Base-by-base conservation (phyloP, 1,140 invertebrate genomes). In the Anadara kagoshimensis region DNA sequence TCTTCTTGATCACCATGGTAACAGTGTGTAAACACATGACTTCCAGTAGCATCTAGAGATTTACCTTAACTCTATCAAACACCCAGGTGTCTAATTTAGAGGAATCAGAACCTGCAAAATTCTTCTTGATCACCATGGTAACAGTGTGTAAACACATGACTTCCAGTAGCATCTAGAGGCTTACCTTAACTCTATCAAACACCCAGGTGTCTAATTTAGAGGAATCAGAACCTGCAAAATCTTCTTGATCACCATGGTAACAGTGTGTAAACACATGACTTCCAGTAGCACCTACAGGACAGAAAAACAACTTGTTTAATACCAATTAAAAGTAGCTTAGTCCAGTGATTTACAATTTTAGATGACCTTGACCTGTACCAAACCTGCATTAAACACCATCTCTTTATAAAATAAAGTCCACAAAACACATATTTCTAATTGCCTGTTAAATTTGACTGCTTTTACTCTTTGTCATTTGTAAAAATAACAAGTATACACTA, bases 191-290 rank as follows among this genome's bases (percentile, higher is more conserved):
- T 82, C 93, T 90, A 67, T 95, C 89, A 89, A 98, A 97, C 1
- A 99, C 97, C 97, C 97, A 99, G 51, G 90, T 90, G 90, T 99
- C 97, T 69, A 98, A 89, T 44, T 91, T 89, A 49, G 92, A 91
- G 57, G 91, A 86, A 78, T 92, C 87, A 12, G 91, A 89, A 49
- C 91, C 91, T 67, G 93, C 93, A 91, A 98, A 97, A 87, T 97
- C 94, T 90, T 96, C 93, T 82, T 93, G 91, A 56, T 92, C 90
- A 0, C 93, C 85, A 75, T 92, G 88, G 89, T 95, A 95, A 75
- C 90, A 92, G 54, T 91, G 84, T 11, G 90, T 91, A 49, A 90
- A 83, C 68, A 94, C 90, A 85, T 93, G 91, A 49, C 85, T 81
- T 62, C 88, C 85, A 69, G 82, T 86, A 61, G 88, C 90, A 68